A percentile compares a stretch with the other conserved stretches of the same genome.
phyloP scores from a whole-genome alignment of 1,140 invertebrate species.

The Telenomus remus region DNA sequence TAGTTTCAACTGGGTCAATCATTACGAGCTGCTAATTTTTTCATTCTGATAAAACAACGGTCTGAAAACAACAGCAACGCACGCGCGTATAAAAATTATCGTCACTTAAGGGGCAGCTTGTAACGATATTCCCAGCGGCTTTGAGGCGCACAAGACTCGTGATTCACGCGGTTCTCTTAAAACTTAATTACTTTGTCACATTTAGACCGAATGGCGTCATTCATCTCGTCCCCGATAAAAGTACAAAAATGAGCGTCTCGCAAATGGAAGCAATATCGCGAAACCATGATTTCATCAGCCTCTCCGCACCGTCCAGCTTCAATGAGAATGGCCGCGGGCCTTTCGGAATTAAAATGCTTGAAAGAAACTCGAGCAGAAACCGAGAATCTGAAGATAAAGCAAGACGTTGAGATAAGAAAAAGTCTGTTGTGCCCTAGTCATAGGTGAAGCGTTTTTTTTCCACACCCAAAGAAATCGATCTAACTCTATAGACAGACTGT shows the following conservation, averaged over 20 bases:
- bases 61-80: too few species aligned
- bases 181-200: slow-evolving; percentile 13
- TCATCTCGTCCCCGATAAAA: slow-evolving; percentile 1
- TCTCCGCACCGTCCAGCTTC: slow-evolving; percentile 9
- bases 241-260: slow-evolving; percentile 14
- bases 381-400: background rate
- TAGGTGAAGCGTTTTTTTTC: background rate
- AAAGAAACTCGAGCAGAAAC: slow-evolving; percentile 9
- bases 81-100: too few species aligned
- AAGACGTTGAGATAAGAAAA: slow-evolving; percentile 12
- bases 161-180: background rate
- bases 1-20: too few species aligned
- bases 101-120: too few species aligned
- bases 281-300: slow-evolving; percentile 15
- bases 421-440: background rate
- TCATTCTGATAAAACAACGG: too few species aligned
- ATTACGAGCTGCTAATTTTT: too few species aligned
- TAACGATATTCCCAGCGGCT: too few species aligned
- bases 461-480: too few species aligned
- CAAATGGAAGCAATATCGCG: slow-evolving; percentile 20
- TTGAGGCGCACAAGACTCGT: too few species aligned
- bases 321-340: slow-evolving; percentile 19
- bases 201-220: background rate
- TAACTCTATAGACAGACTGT: too few species aligned
- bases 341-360: slow-evolving; percentile 29